Evolutionary conservation across 2,888 invertebrate genomes (phyloP), one percentile per base, ranked within the genome.

Genomic region (Unio delphinus): DNA sequence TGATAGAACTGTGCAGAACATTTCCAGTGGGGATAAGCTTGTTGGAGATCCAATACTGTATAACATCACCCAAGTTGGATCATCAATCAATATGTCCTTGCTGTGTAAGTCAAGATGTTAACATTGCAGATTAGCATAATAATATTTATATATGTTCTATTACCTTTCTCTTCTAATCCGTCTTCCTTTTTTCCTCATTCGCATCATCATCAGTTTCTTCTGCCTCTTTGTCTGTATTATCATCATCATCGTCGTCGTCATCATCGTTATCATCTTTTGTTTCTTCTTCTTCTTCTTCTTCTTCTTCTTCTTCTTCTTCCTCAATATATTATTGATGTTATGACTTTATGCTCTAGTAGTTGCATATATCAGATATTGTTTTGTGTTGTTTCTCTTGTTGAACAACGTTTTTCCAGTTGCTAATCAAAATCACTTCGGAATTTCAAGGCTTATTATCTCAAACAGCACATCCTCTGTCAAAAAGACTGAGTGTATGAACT

Each of bases 1-100:
- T 23, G 69, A 72, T 11, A 67, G 72, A 57, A 61, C 26, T 11
- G 59, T n/a, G 11, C 70, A 55, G n/a, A 6, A 57, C 8, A 69
- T 75, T 6, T 70, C 67, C 28, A 71, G 62, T 30, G 61, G 62
- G 23, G 69, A 71, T 15, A 63, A 58, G n/a, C 58, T 71, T 20
- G 0, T 67, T 26, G 69, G 59, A 3, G 64, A 69, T 26, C 56
- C 62, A 0, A 54, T 61, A 15, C 7, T 67, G 18, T 73, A 76
- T 58, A 61, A 69, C 6, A 60, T 69, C 11, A 63, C 20, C 1
- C 45, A 20, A 45, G 45, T 45, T 11, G 71, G 69, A 5, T 65
- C 62, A 7, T 6, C 69, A 6, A 28, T 71, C 6, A 76, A 69
- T 55, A 60, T 71, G 15, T 71, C 73, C 11, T 69, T 76, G n/a